Evolutionary conservation across 2,888 invertebrate genomes (phyloP), one percentile per base, ranked within the genome.

Genomic region (Drosophila robusta): DNA sequence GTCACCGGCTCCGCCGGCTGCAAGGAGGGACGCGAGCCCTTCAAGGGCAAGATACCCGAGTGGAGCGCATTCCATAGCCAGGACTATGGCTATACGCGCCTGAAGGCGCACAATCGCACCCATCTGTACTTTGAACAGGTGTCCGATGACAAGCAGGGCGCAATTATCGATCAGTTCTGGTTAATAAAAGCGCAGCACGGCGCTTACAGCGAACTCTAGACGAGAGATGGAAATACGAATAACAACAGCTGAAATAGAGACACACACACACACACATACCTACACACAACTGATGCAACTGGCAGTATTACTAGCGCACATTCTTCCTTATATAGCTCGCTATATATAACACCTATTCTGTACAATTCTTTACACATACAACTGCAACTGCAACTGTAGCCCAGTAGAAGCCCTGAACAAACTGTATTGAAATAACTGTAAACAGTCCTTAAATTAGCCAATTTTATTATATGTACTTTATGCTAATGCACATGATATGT

Each of bases 71-170:
- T 96, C 91, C 95, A 96, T 32, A 97, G 95, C 70, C 93, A 92
- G 60, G 98, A 99, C 93, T 99, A 99, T 93, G 99, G 99, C 0
- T 99, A 98, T 92, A 97, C 97, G 1, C 93, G 97, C 60, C 93
- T 99, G 93, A 94, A 94, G 83, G 95, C 95, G 0, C 93, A 94
- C 87, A 99, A 99, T 93, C 90, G 89, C 11, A 96, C 97, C 0
- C 99, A 99, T 93, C 91, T 99, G 41, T 95, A 97, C 91, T 93
- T 98, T 74, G 97, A 99, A 90, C 98, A 99, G 94, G 95, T 96
- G 58, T 95, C 95, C 5, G 96, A 96, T 77, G 95, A 96, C 77
- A 93, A 94, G 76, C 90, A 93, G 22, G 96, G 96, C 2, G 92
- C 93, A 69, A 93, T 96, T 49, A 94, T 96, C 70, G 96, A 96